These are phyloP conservation scores for Chalcosyrphus nemorum DNA, from an alignment of 2,888 invertebrate genomes.

Conservation along the genomic window DNA sequence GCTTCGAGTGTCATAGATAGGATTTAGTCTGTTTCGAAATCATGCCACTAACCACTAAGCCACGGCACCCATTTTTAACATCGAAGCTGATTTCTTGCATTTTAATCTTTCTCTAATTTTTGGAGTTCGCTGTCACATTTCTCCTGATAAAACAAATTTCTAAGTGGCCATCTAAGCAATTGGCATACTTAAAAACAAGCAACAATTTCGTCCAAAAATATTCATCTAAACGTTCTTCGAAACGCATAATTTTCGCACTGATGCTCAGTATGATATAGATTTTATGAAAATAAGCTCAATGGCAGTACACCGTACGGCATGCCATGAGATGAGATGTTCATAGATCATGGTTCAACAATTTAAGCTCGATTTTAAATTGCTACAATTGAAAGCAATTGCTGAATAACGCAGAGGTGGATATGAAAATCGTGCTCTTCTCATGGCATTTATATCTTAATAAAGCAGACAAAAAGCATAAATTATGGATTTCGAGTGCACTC, in stretches of 20 bases:
- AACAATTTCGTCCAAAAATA: not conserved
- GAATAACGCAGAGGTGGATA: constrained; percentile 48
- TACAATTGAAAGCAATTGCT: constrained; percentile 75
- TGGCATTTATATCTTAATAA: constrained; percentile 22
- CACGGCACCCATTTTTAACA: too few species aligned
- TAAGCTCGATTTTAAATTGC: constrained; percentile 79
- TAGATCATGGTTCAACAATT: constrained; percentile 62
- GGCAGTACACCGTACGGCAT: not conserved
- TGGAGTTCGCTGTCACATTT: too few species aligned
- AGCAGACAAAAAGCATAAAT: constrained; percentile 19
- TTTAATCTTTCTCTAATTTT: too few species aligned
- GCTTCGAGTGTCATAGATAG: too few species aligned
- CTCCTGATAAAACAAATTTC: too few species aligned
- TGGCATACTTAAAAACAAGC: too few species aligned
- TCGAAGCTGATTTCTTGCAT: too few species aligned
- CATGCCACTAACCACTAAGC: too few species aligned
- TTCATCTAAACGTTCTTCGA: not conserved
- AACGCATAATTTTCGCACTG: constrained; percentile 14
- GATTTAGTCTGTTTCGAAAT: too few species aligned
- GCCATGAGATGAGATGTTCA: constrained; percentile 30
- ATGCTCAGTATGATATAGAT: not conserved
- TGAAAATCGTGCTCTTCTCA: constrained; percentile 49
- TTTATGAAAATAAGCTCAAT: constrained; percentile 21
- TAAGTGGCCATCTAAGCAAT: not conserved
- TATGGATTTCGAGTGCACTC: constrained; percentile 19